phyloP scores from a whole-genome alignment of 2,888 invertebrate genomes.

The Agonopterix arenella region DNA sequence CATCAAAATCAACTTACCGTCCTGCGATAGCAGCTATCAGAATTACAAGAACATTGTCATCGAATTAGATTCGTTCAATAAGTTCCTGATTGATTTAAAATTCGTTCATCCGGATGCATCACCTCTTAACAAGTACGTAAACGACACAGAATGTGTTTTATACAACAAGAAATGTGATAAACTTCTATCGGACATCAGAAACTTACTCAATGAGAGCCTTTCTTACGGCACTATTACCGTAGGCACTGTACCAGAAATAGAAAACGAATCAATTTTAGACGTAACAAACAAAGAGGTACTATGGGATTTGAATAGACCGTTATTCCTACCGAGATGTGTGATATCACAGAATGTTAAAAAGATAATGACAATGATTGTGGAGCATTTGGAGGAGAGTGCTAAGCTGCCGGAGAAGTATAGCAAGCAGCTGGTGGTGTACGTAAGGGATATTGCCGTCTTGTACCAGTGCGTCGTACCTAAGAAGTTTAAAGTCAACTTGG shows the following conservation, averaged over 20 bases:
- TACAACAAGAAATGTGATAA: constrained; percentile 69
- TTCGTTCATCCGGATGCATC: constrained; percentile 55
- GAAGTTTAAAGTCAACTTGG: constrained; percentile 58
- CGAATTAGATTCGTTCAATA: constrained; percentile 63
- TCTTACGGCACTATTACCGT: constrained; percentile 49
- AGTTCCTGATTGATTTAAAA: constrained; percentile 62
- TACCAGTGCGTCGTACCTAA: constrained; percentile 62
- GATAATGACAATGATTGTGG: constrained; percentile 51
- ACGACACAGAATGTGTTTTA: constrained; percentile 59
- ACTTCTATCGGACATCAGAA: constrained; percentile 50
- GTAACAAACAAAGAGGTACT: constrained; percentile 31
- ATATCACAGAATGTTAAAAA: constrained; percentile 59
- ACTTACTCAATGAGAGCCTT: constrained; percentile 48
- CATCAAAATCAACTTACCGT: constrained; percentile 55
- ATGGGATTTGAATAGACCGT: constrained; percentile 52
- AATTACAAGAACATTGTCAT: constrained; percentile 57
- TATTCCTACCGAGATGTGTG: constrained; percentile 60
- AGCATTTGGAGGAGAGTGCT: constrained; percentile 57
- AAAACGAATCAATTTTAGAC: constrained; percentile 43
- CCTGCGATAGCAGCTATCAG: constrained; percentile 55
- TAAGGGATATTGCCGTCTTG: constrained; percentile 63
- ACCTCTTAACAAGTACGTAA: constrained; percentile 58
- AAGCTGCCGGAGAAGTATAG: constrained; percentile 57
- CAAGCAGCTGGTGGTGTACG: constrained; percentile 46
- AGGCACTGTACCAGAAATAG: constrained; percentile 27